These are phyloP conservation scores for Drosophila suzukii DNA, from an alignment of 1,140 invertebrate species.

Conservation along the genomic window DNA sequence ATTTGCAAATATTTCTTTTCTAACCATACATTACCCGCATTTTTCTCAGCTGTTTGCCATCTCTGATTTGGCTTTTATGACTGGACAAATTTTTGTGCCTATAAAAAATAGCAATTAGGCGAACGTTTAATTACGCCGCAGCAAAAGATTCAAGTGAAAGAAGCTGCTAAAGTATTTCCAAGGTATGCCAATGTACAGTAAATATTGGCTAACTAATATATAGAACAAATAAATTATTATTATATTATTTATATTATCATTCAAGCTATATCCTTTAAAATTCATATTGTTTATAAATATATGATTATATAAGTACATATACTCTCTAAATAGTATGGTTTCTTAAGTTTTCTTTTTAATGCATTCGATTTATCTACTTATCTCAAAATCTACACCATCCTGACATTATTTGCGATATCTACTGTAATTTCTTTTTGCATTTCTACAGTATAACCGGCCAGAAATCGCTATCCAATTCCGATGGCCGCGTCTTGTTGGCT, in stretches of 20 bases:
- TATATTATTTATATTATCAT: no score
- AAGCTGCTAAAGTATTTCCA: constrained; percentile 16
- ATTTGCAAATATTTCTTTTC: constrained; percentile 45
- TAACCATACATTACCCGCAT: constrained; percentile 16
- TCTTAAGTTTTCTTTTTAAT: not conserved
- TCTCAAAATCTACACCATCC: not conserved
- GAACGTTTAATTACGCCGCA: constrained; percentile 66
- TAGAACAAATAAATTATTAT: no score
- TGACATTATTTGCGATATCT: constrained; percentile 1
- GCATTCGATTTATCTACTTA: not conserved
- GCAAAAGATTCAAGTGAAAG: constrained; percentile 18
- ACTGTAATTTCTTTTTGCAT: constrained; percentile 24
- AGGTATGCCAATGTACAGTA: constrained; percentile 6
- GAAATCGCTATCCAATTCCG: constrained; percentile 47
- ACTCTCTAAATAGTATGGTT: no score
- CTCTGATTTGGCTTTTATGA: constrained; percentile 57
- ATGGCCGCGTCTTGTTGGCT: constrained; percentile 53
- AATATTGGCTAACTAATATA: not conserved
- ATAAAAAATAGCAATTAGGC: constrained; percentile 67
- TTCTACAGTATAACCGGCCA: constrained; percentile 29
- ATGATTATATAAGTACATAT: no score
- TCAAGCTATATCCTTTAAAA: no score
- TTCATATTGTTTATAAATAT: no score
- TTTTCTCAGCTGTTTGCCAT: constrained; percentile 11
- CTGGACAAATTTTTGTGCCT: constrained; percentile 61